Conservation (phyloP, 2,888 invertebrate genomes). For the Phengaris alcon region DNA sequence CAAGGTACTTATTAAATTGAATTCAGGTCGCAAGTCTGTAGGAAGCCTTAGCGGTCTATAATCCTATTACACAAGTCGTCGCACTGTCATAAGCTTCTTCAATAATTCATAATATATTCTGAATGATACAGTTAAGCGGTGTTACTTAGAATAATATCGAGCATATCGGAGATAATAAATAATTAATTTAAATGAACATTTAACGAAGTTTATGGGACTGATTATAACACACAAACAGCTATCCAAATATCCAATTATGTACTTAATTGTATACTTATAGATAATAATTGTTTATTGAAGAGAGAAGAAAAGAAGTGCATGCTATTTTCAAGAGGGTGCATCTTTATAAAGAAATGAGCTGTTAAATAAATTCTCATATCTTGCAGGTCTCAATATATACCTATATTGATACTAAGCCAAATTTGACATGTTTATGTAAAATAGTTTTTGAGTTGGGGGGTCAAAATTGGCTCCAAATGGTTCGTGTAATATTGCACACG, state of each 20-base stretch:
- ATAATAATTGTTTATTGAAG: too few relatives aligned
- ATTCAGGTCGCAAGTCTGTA: conserved; percentile 1
- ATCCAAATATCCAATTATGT: not conserved
- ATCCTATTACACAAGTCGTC: conserved; percentile 17
- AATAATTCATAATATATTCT: not conserved
- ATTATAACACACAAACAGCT: not conserved
- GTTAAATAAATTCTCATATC: too few relatives aligned
- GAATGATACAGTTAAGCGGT: not conserved
- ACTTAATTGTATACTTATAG: conserved; percentile 31
- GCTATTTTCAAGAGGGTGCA: too few relatives aligned
- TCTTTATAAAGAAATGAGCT: too few relatives aligned
- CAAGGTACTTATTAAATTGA: not conserved
- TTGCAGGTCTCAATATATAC: too few relatives aligned
- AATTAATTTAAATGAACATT: not conserved
- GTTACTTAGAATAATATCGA: not conserved
- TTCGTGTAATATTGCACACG: too few relatives aligned
- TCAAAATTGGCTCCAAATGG: too few relatives aligned
- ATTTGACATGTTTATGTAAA: too few relatives aligned
- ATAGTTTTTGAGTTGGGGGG: too few relatives aligned
- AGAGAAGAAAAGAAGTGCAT: too few relatives aligned
- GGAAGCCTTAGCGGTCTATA: not conserved
- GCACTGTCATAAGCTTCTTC: conserved; percentile 19
- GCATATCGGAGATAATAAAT: not conserved
- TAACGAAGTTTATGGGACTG: not conserved
- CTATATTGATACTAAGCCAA: too few relatives aligned